These are phyloP conservation scores for Athalia cordata DNA, from an alignment of 2,888 invertebrate species.

Conservation along the genomic window DNA sequence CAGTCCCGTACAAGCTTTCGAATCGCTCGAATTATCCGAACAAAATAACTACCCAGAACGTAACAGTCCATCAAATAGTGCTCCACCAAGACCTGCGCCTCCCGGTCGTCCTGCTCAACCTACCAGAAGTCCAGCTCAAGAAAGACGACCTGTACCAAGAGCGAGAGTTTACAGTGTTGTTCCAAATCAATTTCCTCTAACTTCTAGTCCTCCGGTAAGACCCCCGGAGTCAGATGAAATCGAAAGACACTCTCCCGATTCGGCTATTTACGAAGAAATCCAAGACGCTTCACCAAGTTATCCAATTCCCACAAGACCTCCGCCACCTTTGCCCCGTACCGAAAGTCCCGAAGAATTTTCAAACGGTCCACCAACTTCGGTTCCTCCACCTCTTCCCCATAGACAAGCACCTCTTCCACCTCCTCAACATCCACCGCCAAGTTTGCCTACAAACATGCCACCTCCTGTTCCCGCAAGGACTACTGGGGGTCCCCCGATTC, in stretches of 20 bases:
- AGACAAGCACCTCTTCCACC: constrained; percentile 67
- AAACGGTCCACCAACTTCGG: constrained; percentile 58
- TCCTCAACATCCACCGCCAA: constrained; percentile 68
- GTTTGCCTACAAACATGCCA: constrained; percentile 73
- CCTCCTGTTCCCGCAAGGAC: constrained; percentile 79
- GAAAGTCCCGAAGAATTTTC: constrained; percentile 58
- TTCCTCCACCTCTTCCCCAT: constrained; percentile 69
- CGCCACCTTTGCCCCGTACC: constrained; percentile 68
- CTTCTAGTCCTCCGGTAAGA: constrained; percentile 26
- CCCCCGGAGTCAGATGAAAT: constrained; percentile 51
- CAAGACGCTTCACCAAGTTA: constrained; percentile 65
- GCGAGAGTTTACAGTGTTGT: constrained; percentile 69
- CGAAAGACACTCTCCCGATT: constrained; percentile 65
- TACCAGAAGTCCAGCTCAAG: constrained; percentile 65
- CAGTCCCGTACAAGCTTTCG: constrained; percentile 72
- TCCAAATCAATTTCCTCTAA: constrained; percentile 61
- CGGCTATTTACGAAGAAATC: constrained; percentile 72
- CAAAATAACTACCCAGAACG: constrained; percentile 72
- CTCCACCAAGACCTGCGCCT: constrained; percentile 76
- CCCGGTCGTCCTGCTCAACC: constrained; percentile 69
- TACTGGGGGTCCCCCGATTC: constrained; percentile 80
- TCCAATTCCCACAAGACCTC: constrained; percentile 69
- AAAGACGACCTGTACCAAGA: constrained; percentile 62
- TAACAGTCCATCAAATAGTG: constrained; percentile 74
- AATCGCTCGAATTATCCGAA: constrained; percentile 74